Evolutionary conservation across 1,140 invertebrate genomes (phyloP).

Genomic region (Chironomus striatipennis): DNA sequence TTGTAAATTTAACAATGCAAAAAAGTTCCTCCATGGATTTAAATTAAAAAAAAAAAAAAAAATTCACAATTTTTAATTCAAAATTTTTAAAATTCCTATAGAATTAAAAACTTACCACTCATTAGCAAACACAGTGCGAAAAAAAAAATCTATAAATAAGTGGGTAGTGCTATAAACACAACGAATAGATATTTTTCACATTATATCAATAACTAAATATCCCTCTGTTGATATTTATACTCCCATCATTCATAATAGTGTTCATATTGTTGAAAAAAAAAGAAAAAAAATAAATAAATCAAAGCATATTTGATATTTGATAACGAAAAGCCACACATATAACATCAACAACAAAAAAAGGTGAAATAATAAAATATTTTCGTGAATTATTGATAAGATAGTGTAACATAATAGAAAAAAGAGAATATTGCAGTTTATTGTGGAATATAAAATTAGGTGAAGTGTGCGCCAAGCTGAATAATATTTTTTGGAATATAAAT

Average conservation of each 20-base stretch:
- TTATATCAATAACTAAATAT: neutral
- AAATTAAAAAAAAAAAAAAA: too few species aligned
- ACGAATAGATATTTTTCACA: neutral
- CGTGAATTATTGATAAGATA: slow-evolving; percentile 1
- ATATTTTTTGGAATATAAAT: neutral
- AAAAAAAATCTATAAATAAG: too few species aligned
- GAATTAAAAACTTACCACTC: too few species aligned
- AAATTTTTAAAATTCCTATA: too few species aligned
- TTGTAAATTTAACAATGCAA: too few species aligned
- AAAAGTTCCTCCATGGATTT: too few species aligned
- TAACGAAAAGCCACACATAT: neutral
- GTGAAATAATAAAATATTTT: slow-evolving; percentile 3
- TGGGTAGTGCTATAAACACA: too few species aligned
- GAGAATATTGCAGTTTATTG: neutral
- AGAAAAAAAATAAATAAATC: slow-evolving; percentile 2
- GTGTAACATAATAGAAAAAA: neutral
- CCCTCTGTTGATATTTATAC: slow-evolving; percentile 8
- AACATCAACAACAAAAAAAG: neutral
- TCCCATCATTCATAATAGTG: slow-evolving; percentile 1
- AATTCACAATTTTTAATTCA: too few species aligned
- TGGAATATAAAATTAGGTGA: neutral
- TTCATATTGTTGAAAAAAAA: neutral
- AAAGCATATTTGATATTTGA: slow-evolving; percentile 9
- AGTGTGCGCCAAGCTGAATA: neutral
- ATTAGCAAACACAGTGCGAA: too few species aligned